Percentiles rank a stretch among this genome's conserved stretches.
These are phyloP conservation scores for Serinus canaria DNA, from an alignment of 2,113 vertebrate genomes.

Conservation along the genomic window DNA sequence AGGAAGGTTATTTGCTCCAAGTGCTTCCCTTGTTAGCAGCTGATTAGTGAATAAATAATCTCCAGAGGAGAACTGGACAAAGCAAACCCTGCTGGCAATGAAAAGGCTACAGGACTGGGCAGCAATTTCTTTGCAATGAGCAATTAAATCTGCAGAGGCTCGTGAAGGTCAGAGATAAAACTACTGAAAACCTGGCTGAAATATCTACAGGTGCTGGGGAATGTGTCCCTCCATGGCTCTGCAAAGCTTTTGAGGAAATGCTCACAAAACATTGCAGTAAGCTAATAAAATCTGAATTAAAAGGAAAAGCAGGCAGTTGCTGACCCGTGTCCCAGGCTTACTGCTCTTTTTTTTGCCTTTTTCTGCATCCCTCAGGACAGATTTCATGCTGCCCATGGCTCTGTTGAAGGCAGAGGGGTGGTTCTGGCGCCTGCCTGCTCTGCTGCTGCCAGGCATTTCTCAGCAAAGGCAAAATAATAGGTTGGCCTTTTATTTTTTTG, in stretches of 20 bases:
- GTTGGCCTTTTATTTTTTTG: not conserved
- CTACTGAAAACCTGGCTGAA: not conserved
- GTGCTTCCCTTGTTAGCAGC: not conserved
- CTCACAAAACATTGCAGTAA: not conserved
- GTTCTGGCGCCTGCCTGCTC: not conserved
- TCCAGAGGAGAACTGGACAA: not conserved
- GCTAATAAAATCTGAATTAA: not conserved
- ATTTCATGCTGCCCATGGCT: not conserved
- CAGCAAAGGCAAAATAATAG: slow-evolving; percentile 13
- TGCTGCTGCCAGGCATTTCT: not conserved
- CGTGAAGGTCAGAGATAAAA: not conserved
- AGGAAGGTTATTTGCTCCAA: not conserved
- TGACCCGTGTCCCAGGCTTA: fast-evolving
- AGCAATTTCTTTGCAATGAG: not conserved
- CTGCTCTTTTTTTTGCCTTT: not conserved
- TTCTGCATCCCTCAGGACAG: not conserved
- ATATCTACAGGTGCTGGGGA: not conserved
- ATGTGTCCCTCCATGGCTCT: fast-evolving
- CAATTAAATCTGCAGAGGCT: not conserved
- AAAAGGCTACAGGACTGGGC: not conserved
- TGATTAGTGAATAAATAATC: slow-evolving; percentile 3
- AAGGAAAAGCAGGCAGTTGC: not conserved
- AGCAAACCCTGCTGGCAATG: not conserved
- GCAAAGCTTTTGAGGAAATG: not conserved
- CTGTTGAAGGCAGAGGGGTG: not conserved